Base-by-base conservation (phyloP, 2,888 invertebrate species). In the Zootermopsis nevadensis region DNA sequence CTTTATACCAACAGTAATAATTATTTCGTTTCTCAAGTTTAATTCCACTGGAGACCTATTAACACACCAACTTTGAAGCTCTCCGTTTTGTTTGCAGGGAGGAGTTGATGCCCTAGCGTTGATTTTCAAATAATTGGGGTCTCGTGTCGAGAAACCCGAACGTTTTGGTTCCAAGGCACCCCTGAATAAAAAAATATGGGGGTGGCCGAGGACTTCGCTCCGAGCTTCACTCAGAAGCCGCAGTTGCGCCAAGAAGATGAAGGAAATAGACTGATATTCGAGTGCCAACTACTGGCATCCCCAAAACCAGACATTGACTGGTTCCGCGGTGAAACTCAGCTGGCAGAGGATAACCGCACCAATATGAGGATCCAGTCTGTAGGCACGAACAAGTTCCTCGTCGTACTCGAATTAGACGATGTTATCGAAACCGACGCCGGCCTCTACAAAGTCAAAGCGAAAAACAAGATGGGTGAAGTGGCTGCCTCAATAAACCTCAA, bases 141-240 rank as follows among this genome's bases (percentile, higher is more conserved):
- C 79, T 66, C 79, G 79, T 48, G 22, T 79, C 79, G 79, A 79
- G 79, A 27, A 60, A 24, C 79, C 79, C 53, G 35, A 22, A 66
- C 12, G 33, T 10, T 33, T 30, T 4, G 30, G 53, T 27, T 35
- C 79, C 79, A 33, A 79, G 82, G 80, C 84, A 79, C 83, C 83
- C 83, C 83, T 76, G n/a, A 76, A 76, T 10, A 35, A 24, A 24
- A 19, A 48, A 83, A 77, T 87, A 96, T 96, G 95, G 95, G 95
- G 93, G 94, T 95, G 91, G 93, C 95, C 89, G 98, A 98, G 91
- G 97, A 98, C 91, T 96, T 97, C 92, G 98, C 98, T 92, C 98
- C 98, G 91, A 98, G 98, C 93, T 98, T 99, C 93, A 97, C 97
- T 87, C 97, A 98, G 92, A 98, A 98, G 94, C 98, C 98, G 86